Evolutionary conservation across 2,113 vertebrate genomes (phyloP).

Genomic region (Solea solea): DNA sequence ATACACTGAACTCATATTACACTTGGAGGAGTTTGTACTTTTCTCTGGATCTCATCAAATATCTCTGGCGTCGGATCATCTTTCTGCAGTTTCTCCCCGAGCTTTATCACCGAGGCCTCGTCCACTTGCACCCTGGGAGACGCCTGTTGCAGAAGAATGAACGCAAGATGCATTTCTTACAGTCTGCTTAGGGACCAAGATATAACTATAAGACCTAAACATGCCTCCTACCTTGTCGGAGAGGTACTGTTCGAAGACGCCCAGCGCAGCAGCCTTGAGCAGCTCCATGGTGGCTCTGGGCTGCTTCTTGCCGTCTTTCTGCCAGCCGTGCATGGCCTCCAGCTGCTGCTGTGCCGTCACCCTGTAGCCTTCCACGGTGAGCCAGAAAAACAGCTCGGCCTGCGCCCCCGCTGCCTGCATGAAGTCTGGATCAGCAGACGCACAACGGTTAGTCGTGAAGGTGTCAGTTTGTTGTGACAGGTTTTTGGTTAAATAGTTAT

Average conservation of each 20-base stretch:
- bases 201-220: neutral
- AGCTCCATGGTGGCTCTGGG: conserved; percentile 93
- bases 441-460: conserved; percentile 1
- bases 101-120: conserved; percentile 85
- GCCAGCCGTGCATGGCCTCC: conserved; percentile 88
- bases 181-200: neutral
- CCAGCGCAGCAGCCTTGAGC: conserved; percentile 91
- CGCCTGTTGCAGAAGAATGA: conserved; percentile 80
- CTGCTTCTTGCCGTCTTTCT: conserved; percentile 92
- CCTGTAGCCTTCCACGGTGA: conserved; percentile 98
- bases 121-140: conserved; percentile 96
- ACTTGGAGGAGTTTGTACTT: conserved; percentile 73
- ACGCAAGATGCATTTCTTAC: neutral
- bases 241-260: conserved; percentile 98
- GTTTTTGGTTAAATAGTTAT: neutral
- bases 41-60: conserved; percentile 97
- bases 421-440: conserved; percentile 85
- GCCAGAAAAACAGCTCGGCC: conserved; percentile 99
- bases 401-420: conserved; percentile 97
- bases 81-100: conserved; percentile 92
- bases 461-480: neutral
- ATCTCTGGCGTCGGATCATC: conserved; percentile 97
- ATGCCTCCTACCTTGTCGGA: conserved; percentile 84
- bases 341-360: conserved; percentile 98
- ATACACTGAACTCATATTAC: neutral